These are phyloP conservation scores for Drosophila chauvacae DNA, from an alignment of 1,140 invertebrate species.

Conservation along the genomic window DNA sequence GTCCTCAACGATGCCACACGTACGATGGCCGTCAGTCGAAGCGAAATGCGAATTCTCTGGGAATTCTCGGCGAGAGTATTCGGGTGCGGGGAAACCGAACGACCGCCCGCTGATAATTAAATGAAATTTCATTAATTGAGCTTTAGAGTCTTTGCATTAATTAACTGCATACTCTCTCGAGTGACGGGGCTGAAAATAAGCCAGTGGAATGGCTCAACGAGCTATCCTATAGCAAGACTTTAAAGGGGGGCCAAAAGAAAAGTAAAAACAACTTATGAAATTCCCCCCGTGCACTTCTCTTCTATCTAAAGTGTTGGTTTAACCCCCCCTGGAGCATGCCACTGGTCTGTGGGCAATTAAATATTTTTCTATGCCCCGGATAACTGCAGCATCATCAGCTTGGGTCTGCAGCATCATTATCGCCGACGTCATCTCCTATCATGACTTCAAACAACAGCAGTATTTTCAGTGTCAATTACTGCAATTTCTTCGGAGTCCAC, in stretches of 20 bases:
- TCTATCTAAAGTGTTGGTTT: not conserved
- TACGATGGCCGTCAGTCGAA: constrained; percentile 51
- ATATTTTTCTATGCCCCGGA: constrained; percentile 32
- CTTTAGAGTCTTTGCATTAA: constrained; percentile 61
- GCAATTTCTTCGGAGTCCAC: constrained; percentile 43
- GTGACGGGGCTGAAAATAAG: not conserved
- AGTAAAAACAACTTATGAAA: constrained; percentile 8
- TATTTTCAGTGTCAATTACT: constrained; percentile 74
- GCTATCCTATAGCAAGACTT: not conserved
- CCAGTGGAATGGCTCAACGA: constrained; percentile 17
- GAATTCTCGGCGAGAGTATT: constrained; percentile 3
- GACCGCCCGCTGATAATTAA: constrained; percentile 62
- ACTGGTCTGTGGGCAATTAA: constrained; percentile 50
- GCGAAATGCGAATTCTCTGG: constrained; percentile 11
- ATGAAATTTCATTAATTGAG: constrained; percentile 79
- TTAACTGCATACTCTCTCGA: constrained; percentile 37
- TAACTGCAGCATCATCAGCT: constrained; percentile 62
- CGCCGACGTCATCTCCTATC: constrained; percentile 28
- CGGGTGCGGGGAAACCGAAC: constrained; percentile 8
- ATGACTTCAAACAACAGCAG: constrained; percentile 30
- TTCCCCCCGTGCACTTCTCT: not conserved
- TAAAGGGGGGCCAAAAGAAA: not conserved
- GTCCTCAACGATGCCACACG: constrained; percentile 54
- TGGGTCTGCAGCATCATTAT: constrained; percentile 22
- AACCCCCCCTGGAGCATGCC: not conserved